Base-by-base conservation (phyloP, 2,113 vertebrate species). In the Platysteira castanea region DNA sequence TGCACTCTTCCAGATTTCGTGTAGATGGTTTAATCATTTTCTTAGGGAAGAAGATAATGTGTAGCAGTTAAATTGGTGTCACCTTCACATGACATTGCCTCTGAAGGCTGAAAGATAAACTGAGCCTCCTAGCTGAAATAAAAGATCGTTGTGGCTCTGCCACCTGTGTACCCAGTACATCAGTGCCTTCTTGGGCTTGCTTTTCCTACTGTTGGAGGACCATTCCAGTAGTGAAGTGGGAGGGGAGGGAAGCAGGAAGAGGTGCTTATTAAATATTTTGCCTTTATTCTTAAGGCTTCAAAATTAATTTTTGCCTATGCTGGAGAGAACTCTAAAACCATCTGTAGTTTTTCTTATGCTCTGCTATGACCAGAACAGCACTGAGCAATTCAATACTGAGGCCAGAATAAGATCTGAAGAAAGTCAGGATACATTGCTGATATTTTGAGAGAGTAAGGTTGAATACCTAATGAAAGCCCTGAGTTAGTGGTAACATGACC, bases 401-500 rank as follows among this genome's bases (percentile, higher is more conserved):
- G 8, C 6, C n/a, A 65, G 23, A 33, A 53, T 33, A 54, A 70
- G 15, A 59, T 15, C 23, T 63, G 8, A 15, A 71, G 39, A 54
- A 79, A 75, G 26, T 39, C n/a, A 50, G 10, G 28, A 60, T 65
- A 33, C 44, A 9, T 39, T 56, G 21, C 30, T 41, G 18, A 31
- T 35, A 50, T 63, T 79, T 47, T 59, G 13, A 47, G 60, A 13
- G 4, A 37, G 13, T 30, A 14, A 71, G 13, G 9, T 7, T 79
- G 61, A 79, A 33, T 79, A 33, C 15, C 33, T 52, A 83, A 47
- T 18, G 14, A 15, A 89, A 68, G 75, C 2, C 4, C 27, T 27
- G 22, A 46, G 6, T 42, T 44, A 68, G 12, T 41, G n/a, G 11
- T 39, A 56, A n/a, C 0, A 0, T 35, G 30, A 69, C 20, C 10